phyloP scores from a whole-genome alignment of 2,888 invertebrate genomes.

The Drosophila anomalata region DNA sequence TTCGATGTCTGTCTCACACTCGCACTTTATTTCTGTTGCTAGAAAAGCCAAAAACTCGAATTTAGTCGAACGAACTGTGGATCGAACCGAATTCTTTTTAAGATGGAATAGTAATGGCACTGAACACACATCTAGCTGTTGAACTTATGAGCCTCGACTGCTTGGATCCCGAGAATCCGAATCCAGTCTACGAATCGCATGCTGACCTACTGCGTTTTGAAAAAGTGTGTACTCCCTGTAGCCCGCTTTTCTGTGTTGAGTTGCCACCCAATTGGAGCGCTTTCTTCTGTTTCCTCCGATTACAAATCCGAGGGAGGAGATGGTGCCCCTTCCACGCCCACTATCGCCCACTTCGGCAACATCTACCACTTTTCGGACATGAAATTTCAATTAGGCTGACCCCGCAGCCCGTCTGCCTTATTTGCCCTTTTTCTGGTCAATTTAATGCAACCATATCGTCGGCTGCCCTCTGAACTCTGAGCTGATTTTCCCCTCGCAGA shows the following conservation, averaged over 20 bases:
- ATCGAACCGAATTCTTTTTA: conserved; percentile 9
- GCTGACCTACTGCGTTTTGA: neutral
- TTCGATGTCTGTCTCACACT: neutral
- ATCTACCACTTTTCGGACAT: conserved; percentile 72
- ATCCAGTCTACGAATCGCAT: neutral
- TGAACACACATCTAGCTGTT: neutral
- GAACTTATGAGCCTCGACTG: neutral
- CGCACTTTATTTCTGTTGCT: neutral
- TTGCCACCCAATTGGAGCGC: neutral
- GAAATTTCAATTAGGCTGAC: conserved; percentile 81
- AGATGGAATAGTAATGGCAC: conserved; percentile 9
- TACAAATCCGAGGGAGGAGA: conserved; percentile 30
- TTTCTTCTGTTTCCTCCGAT: conserved; percentile 9
- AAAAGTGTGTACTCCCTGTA: neutral
- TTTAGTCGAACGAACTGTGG: conserved; percentile 8
- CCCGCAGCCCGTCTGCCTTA: conserved; percentile 49
- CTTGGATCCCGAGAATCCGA: neutral
- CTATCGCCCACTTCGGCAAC: conserved; percentile 15
- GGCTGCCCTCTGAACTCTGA: conserved; percentile 24
- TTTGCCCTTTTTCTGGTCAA: conserved; percentile 76
- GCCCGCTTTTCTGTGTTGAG: neutral
- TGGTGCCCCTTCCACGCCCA: neutral
- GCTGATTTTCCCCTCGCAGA: conserved; percentile 23
- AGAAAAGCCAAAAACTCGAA: conserved; percentile 15
- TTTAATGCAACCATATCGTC: conserved; percentile 73